Evolutionary conservation across 2,888 invertebrate species (phyloP).

Genomic region (Polyommatus icarus): DNA sequence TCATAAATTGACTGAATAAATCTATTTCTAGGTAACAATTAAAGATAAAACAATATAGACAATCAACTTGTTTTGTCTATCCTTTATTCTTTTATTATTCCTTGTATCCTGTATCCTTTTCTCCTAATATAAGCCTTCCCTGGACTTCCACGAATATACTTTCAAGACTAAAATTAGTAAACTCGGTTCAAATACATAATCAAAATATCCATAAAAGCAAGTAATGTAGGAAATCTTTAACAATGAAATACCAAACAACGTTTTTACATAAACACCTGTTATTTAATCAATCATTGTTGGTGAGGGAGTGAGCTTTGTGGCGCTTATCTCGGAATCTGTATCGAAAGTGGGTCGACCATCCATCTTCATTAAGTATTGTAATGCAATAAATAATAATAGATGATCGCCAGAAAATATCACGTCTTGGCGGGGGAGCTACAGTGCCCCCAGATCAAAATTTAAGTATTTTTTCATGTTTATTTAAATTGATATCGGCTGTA

Average conservation of each 20-base stretch:
- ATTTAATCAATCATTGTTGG: constrained; percentile 12
- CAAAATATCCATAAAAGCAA: neutral
- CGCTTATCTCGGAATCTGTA: neutral
- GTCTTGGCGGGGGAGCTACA: neutral
- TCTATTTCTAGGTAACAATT: too few relatives aligned
- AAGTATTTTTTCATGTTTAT: neutral
- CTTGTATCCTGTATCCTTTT: too few relatives aligned
- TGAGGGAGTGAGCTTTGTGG: neutral
- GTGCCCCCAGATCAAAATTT: neutral
- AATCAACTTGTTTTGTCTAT: too few relatives aligned
- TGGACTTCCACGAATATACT: too few relatives aligned
- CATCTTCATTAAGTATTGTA: constrained; percentile 6
- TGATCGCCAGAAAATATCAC: neutral
- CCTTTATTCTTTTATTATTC: too few relatives aligned
- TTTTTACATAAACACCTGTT: neutral
- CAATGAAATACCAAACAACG: neutral
- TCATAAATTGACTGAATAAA: neutral
- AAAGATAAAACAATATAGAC: too few relatives aligned
- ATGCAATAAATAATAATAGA: neutral
- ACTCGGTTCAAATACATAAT: too few relatives aligned
- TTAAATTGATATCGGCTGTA: too few relatives aligned
- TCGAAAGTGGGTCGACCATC: constrained; percentile 9
- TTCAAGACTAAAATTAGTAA: too few relatives aligned
- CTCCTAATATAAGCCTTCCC: too few relatives aligned
- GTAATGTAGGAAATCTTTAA: neutral